Conservation (phyloP, 30 jellyfish, hydroid and myxozoan species). For the Clytia hemisphaerica region DNA sequence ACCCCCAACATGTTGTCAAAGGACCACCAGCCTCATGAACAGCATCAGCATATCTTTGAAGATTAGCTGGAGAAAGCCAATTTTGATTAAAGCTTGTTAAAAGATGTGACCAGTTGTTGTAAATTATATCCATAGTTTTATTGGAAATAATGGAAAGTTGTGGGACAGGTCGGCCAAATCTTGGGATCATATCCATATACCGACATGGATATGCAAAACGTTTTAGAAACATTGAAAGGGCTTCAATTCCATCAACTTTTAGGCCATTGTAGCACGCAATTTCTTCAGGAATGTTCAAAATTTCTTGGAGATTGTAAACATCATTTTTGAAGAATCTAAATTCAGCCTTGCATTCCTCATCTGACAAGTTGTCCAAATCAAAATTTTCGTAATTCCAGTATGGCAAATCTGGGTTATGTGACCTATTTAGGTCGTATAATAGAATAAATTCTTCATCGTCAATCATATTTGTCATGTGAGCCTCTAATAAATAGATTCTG, state of each 20-base stretch:
- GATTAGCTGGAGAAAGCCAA: conserved; percentile 20
- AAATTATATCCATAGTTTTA: conserved; percentile 6
- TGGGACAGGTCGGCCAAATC: conserved; percentile 48
- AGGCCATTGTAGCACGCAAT: conserved; percentile 48
- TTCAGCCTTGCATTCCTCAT: conserved; percentile 37
- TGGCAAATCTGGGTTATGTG: conserved; percentile 23
- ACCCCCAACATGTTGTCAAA: conserved; percentile 21
- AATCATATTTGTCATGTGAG: not conserved
- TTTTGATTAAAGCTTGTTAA: conserved; percentile 27
- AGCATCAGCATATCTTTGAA: conserved; percentile 27
- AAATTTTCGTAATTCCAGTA: conserved; percentile 35
- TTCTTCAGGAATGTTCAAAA: conserved; percentile 20
- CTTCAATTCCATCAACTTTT: conserved; percentile 31
- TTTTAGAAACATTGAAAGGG: conserved; percentile 35
- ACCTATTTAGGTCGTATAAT: conserved; percentile 17
- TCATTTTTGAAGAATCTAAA: conserved; percentile 30
- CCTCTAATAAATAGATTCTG: too few species aligned
- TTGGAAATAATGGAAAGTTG: conserved; percentile 32
- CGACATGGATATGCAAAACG: conserved; percentile 59
- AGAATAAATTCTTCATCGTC: conserved; percentile 22
- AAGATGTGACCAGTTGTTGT: conserved; percentile 23
- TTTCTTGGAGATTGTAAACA: conserved; percentile 23
- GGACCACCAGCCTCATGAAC: conserved; percentile 33
- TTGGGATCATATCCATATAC: conserved; percentile 34
- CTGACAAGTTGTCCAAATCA: conserved; percentile 25